Base-by-base conservation (phyloP, 2,797 vertebrate genomes). In the Artibeus lituratus region DNA sequence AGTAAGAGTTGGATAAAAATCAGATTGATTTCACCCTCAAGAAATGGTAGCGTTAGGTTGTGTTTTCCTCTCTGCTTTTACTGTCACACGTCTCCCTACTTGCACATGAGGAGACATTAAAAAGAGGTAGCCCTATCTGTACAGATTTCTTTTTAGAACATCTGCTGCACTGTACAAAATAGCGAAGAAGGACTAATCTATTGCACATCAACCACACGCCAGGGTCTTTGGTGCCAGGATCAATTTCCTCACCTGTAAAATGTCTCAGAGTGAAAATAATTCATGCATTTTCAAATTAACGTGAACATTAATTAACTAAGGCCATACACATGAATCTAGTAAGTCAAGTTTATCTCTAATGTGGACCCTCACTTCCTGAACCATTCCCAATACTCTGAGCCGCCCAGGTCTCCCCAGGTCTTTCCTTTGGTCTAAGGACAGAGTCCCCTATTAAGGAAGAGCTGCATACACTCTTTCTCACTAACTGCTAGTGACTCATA, bases 11-110 rank as follows among this genome's bases (percentile, higher is more conserved):
- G 37, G 19, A 42, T 59, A 37, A 65, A 87, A 78, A 70, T 73
- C 19, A 77, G 32, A 65, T 59, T 69, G 74, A 76, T 70, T 26
- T 87, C 81, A 77, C 59, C 39, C 29, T 74, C 26, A 49, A 78
- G 51, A 92, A 92, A n/a, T 78, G 35, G 39, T 22, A 37, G 22
- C 44, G 15, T 77, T 73, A 73, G 73, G 12, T 55, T 57, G 39
- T 51, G 26, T 42, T 78, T 90, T 85, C 55, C 57, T 93, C 83
- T 76, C 18, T 74, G n/a, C 22, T 92, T 96, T 91, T 65, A 47
- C 69, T 11, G 26, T 8, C 12, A 3, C 1, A 0, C 0, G 21
- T 67, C 53, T 87, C 6, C 26, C 12, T 39, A 51, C n/a, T 84
- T 94, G 21, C 78, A 12, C 89, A 67, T 67, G 5, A 39, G 42